Conservation (phyloP, 2,888 invertebrate species). For the Caenorhabditis japonica region DNA sequence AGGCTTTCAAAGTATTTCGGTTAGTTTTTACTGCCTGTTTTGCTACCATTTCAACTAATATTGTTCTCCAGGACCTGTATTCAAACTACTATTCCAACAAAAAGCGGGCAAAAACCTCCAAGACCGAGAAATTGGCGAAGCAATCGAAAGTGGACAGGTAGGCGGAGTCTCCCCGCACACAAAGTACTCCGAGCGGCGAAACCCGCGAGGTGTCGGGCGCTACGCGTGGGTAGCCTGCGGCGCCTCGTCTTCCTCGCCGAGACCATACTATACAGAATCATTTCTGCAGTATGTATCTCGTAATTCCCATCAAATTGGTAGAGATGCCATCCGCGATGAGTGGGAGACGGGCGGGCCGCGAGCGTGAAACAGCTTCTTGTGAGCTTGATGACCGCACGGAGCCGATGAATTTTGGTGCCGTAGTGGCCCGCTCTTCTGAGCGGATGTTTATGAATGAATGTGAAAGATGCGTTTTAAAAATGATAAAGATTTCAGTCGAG, state of each 20-base stretch:
- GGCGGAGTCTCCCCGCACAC: conserved; percentile 1
- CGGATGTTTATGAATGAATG: too few relatives aligned
- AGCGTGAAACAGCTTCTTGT: conserved; percentile 53
- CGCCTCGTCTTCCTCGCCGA: conserved; percentile 15
- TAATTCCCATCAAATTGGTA: conserved; percentile 56
- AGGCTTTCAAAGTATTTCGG: conserved; percentile 29
- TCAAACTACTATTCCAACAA: conserved; percentile 38
- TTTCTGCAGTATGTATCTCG: conserved; percentile 67
- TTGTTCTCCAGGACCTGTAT: conserved; percentile 13
- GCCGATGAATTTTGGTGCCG: conserved; percentile 46
- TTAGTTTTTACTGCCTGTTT: conserved; percentile 5
- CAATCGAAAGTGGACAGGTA: conserved; percentile 32
- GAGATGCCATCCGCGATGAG: conserved; percentile 51
- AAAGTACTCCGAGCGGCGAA: background rate
- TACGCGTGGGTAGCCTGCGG: background rate
- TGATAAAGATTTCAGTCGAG: background rate
- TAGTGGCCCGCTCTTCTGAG: conserved; percentile 54
- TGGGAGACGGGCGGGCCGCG: conserved; percentile 55
- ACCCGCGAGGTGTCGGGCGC: conserved; percentile 27
- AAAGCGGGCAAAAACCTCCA: conserved; percentile 19
- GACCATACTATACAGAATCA: conserved; percentile 67
- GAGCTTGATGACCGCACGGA: conserved; percentile 50
- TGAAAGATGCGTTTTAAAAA: too few relatives aligned
- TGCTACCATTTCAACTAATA: background rate
- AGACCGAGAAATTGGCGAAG: conserved; percentile 36